Evolutionary conservation across 1,140 invertebrate genomes (phyloP).

Genomic region (Plectus sambesii): DNA sequence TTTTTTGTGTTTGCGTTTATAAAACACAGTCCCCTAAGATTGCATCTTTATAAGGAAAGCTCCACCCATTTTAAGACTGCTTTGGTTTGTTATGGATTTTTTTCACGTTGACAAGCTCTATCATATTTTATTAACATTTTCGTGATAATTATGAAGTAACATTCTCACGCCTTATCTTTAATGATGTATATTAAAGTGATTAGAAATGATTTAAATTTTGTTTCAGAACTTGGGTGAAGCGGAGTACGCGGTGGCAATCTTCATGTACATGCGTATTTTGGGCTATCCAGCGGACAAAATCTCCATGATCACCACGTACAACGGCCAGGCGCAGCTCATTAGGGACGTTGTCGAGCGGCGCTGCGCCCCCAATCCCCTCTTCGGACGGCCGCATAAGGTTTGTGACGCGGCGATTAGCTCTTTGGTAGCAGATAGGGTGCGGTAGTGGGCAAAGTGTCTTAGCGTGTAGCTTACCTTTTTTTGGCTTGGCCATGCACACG

Average conservation of each 20-base stretch:
- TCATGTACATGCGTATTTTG: constrained; percentile 94
- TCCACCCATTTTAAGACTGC: no score
- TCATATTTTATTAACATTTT: constrained; percentile 9
- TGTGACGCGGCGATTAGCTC: no score
- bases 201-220: constrained; percentile 19
- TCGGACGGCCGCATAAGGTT: constrained; percentile 88
- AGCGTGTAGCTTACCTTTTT: no score
- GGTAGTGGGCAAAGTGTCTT: no score
- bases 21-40: constrained; percentile 2
- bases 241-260: constrained; percentile 91
- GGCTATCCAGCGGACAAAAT: constrained; percentile 96
- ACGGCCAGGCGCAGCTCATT: constrained; percentile 95
- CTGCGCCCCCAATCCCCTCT: constrained; percentile 89
- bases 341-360: constrained; percentile 84
- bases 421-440: no score
- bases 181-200: constrained; percentile 3
- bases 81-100: no score
- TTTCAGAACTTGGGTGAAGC: constrained; percentile 89
- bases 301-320: constrained; percentile 97
- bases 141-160: constrained; percentile 9
- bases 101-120: not conserved
- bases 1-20: constrained; percentile 1
- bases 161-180: constrained; percentile 10
- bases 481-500: no score
- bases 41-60: no score